Evolutionary conservation across 2,888 invertebrate genomes (phyloP).

Genomic region (Parnassius glacialis): DNA sequence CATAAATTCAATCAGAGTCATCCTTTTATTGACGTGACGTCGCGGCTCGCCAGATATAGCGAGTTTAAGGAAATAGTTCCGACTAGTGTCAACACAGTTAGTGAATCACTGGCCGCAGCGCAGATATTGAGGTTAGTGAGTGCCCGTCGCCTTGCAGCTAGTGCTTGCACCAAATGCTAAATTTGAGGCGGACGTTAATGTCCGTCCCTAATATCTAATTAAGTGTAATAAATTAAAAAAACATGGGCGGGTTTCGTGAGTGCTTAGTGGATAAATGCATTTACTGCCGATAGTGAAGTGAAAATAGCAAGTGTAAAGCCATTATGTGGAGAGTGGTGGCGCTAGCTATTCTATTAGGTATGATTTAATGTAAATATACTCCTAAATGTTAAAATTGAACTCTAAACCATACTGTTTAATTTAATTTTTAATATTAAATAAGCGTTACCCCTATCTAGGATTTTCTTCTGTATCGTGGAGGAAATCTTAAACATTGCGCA

Average conservation of each 20-base stretch:
- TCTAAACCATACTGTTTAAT: too few species aligned
- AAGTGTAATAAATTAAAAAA: neutral
- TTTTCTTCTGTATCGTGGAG: too few species aligned
- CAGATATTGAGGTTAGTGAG: neutral
- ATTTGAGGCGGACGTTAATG: neutral
- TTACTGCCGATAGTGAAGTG: neutral
- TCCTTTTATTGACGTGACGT: slow-evolving; percentile 25
- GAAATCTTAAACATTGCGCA: too few species aligned
- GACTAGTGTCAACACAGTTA: slow-evolving; percentile 37
- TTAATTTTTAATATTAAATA: too few species aligned
- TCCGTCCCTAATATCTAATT: neutral
- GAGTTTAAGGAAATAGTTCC: slow-evolving; percentile 25
- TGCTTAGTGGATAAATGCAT: neutral
- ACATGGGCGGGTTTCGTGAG: neutral
- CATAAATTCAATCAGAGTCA: slow-evolving; percentile 27
- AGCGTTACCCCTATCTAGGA: too few species aligned
- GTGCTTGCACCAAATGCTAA: neutral
- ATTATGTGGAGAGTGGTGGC: neutral
- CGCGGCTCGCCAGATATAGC: slow-evolving; percentile 27
- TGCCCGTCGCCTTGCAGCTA: neutral
- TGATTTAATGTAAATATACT: neutral
- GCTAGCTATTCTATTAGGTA: neutral
- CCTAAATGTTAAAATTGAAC: too few species aligned
- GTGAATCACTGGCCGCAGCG: slow-evolving; percentile 49
- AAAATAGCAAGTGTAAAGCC: neutral